Evolutionary conservation across 2,888 invertebrate genomes (phyloP).

Genomic region (Pristionchus mayeri): DNA sequence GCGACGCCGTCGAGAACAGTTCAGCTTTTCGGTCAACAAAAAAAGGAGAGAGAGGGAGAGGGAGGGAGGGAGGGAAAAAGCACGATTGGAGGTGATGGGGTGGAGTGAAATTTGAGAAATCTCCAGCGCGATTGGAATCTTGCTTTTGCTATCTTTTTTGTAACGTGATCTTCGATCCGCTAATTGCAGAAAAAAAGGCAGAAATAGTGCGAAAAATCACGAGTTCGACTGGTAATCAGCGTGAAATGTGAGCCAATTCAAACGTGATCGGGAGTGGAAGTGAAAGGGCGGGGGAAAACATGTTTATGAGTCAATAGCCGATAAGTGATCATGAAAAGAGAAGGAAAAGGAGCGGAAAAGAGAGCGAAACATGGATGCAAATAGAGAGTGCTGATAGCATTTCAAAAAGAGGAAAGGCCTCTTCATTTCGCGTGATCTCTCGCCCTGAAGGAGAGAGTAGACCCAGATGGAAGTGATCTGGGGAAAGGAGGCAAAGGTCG

Average conservation of each 20-base stretch:
- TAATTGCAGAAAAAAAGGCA: not conserved
- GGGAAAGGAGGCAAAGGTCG: not conserved
- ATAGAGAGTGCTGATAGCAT: conserved; percentile 17
- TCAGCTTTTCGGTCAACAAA: conserved; percentile 45
- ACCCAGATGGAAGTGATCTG: not conserved
- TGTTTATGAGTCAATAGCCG: conserved; percentile 3
- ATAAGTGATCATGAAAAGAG: conserved; percentile 23
- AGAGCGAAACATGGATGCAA: conserved; percentile 21
- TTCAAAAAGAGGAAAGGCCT: conserved; percentile 33
- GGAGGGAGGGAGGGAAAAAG: not conserved
- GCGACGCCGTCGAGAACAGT: conserved; percentile 3
- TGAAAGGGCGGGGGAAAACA: conserved; percentile 21
- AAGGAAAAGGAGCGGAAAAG: not conserved
- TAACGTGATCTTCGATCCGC: not conserved
- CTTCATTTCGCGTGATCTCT: too few species aligned
- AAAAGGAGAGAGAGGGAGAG: conserved; percentile 13
- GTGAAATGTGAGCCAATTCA: conserved; percentile 13
- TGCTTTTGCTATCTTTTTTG: not conserved
- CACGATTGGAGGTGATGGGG: not conserved
- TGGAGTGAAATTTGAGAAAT: conserved; percentile 32
- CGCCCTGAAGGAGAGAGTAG: not conserved
- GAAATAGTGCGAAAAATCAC: not conserved
- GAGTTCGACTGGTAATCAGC: not conserved
- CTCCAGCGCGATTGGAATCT: not conserved
- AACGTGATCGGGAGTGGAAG: not conserved